A percentile compares a stretch with the other conserved stretches of the same genome.
Conservation (phyloP, 1,140 invertebrate genomes). For the Temnothorax curvispinosus region DNA sequence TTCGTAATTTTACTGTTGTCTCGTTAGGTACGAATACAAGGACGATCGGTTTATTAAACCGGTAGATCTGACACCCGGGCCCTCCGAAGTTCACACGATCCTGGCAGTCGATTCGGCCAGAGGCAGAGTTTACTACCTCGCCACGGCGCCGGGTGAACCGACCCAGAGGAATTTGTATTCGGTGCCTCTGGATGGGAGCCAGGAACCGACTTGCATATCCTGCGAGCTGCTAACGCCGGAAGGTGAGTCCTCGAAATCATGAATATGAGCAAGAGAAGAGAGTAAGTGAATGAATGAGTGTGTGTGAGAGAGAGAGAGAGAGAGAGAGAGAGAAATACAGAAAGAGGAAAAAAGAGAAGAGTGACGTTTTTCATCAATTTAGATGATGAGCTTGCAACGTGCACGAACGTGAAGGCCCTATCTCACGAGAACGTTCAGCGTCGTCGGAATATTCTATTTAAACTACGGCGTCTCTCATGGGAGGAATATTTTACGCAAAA, state of each 20-base stretch:
- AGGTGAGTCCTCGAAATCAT: constrained; percentile 74
- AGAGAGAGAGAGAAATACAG: not conserved
- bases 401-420: not conserved
- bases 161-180: constrained; percentile 85
- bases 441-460: constrained; percentile 32
- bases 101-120: constrained; percentile 82
- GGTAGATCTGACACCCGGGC: constrained; percentile 84
- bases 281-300: not conserved
- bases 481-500: not conserved
- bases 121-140: constrained; percentile 84
- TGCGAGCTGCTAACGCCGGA: constrained; percentile 82
- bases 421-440: not conserved
- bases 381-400: not conserved
- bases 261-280: not conserved
- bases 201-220: constrained; percentile 80
- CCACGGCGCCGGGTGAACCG: constrained; percentile 82
- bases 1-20: not conserved
- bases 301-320: not conserved
- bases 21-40: constrained; percentile 74
- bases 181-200: constrained; percentile 80
- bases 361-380: constrained; percentile 33
- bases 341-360: not conserved
- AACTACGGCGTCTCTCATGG: not conserved
- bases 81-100: constrained; percentile 84
- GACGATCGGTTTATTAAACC: constrained; percentile 78